Evolutionary conservation across 92 coral and sea anemone species (phyloP).

Genomic region (Ricordea florida): DNA sequence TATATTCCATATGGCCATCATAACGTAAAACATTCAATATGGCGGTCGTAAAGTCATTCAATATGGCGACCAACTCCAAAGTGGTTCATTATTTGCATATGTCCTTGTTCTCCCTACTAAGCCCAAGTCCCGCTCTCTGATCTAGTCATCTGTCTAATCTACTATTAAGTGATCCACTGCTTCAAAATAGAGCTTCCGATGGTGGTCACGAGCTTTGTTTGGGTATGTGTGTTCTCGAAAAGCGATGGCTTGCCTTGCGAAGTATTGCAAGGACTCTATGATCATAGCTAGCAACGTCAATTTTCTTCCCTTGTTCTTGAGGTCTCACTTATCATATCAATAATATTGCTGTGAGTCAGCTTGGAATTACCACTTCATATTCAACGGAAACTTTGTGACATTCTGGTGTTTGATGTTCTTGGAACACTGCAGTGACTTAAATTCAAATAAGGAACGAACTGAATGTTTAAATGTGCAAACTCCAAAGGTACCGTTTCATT

Average conservation of each 20-base stretch:
- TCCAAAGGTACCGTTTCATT: conserved; percentile 1
- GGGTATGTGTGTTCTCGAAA: conserved; percentile 42
- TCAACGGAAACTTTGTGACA: conserved; percentile 38
- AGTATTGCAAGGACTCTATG: conserved; percentile 46
- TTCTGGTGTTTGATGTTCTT: conserved; percentile 37
- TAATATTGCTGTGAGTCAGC: conserved; percentile 22
- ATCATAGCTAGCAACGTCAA: conserved; percentile 34
- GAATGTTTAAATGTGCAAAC: conserved; percentile 1
- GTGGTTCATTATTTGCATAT: too few relatives aligned
- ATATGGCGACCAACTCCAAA: too few relatives aligned
- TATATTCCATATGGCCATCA: too few relatives aligned
- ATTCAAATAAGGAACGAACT: not conserved
- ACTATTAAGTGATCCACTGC: conserved; percentile 30
- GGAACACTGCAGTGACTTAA: conserved; percentile 1
- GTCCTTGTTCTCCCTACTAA: too few relatives aligned
- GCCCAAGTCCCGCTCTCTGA: too few relatives aligned
- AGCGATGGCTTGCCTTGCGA: conserved; percentile 41
- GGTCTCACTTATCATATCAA: conserved; percentile 33
- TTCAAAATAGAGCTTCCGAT: conserved; percentile 42
- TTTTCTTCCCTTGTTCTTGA: conserved; percentile 44
- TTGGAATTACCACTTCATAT: conserved; percentile 39
- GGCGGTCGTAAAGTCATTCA: too few relatives aligned
- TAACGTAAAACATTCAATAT: too few relatives aligned
- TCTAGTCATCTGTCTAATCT: too few relatives aligned
- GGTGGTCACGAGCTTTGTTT: conserved; percentile 43